These are phyloP conservation scores for Melanostoma mellinum DNA, from an alignment of 2,888 invertebrate genomes.

Conservation along the genomic window DNA sequence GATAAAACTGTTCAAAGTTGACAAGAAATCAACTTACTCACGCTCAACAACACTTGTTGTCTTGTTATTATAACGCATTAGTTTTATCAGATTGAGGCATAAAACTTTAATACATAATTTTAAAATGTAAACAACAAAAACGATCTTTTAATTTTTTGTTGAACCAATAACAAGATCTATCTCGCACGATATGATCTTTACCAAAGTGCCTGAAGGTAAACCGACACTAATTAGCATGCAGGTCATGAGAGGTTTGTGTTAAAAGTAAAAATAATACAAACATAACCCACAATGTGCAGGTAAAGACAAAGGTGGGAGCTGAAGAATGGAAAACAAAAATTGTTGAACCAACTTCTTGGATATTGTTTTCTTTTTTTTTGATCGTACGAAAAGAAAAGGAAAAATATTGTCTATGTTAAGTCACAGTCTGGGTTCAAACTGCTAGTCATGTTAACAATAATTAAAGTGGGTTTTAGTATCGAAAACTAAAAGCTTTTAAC, in stretches of 20 bases:
- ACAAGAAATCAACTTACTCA: slow-evolving; percentile 9
- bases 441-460: too few species aligned
- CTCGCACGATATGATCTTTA: background rate
- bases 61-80: slow-evolving; percentile 10
- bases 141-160: too few species aligned
- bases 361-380: background rate
- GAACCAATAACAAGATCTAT: too few species aligned
- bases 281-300: too few species aligned
- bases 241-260: background rate
- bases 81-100: slow-evolving; percentile 1
- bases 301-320: background rate
- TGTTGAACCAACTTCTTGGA: background rate
- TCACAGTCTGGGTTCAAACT: too few species aligned
- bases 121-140: background rate
- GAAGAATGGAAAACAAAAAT: background rate
- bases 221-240: slow-evolving; percentile 1
- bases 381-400: too few species aligned
- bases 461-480: too few species aligned
- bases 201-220: background rate
- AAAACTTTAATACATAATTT: background rate
- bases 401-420: too few species aligned
- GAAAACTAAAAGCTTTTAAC: too few species aligned
- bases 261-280: background rate
- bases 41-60: background rate
- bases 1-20: background rate